Conservation (phyloP, 2,797 vertebrate species). For the Bryconaethiops microstoma region DNA sequence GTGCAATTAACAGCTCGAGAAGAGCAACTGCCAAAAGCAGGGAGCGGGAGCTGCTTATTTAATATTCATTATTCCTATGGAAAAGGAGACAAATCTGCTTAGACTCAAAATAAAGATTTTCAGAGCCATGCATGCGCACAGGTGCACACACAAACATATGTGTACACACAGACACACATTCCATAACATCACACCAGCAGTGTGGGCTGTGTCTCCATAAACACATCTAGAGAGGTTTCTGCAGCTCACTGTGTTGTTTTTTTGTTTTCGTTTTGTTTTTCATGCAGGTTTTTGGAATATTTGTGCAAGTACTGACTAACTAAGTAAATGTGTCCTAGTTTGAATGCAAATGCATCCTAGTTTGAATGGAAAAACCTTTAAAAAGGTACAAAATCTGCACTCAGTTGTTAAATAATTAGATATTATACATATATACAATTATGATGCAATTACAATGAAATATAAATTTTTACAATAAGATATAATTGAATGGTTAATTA, state of each 20-base stretch:
- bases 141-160: conserved; percentile 1
- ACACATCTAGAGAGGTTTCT: neutral
- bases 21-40: conserved; percentile 56
- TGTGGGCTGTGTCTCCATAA: conserved; percentile 9
- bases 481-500: too few relatives aligned
- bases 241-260: neutral
- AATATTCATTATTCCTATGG: conserved; percentile 52
- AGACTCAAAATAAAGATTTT: conserved; percentile 42
- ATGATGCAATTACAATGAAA: too few relatives aligned
- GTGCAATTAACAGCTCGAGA: conserved; percentile 62
- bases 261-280: neutral
- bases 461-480: too few relatives aligned
- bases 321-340: too few relatives aligned
- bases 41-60: conserved; percentile 51
- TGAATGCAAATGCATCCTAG: too few relatives aligned
- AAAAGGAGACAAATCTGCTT: conserved; percentile 47
- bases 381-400: too few relatives aligned
- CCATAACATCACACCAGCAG: conserved; percentile 15
- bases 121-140: conserved; percentile 22
- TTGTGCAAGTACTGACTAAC: neutral
- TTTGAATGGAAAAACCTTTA: too few relatives aligned
- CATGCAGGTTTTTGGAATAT: neutral
- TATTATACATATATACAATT: too few relatives aligned
- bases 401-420: too few relatives aligned
- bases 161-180: conserved; percentile 13